Percentiles rank a stretch among this genome's conserved stretches.
Evolutionary conservation across 2,113 vertebrate genomes (phyloP).

Genomic region (Odontesthes bonariensis): DNA sequence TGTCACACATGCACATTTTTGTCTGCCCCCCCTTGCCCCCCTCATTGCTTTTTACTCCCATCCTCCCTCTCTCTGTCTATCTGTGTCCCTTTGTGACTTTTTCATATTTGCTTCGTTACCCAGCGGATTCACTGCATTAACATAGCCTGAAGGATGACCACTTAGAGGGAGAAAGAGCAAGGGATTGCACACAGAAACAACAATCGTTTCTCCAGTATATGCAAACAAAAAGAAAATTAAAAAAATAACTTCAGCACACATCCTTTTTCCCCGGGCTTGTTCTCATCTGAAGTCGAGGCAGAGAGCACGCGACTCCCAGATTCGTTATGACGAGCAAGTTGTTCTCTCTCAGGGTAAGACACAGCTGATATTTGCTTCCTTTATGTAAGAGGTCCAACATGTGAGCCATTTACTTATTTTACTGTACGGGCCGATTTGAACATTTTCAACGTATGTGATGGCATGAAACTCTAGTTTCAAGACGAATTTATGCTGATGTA

Average conservation of each 20-base stretch:
- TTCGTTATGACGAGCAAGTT: constrained; percentile 7
- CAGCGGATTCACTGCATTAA: constrained; percentile 52
- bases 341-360: constrained; percentile 4
- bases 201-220: constrained; percentile 22
- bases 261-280: constrained; percentile 26
- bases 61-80: constrained; percentile 6
- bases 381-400: neutral
- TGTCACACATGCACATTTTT: constrained; percentile 22
- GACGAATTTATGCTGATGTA: no score
- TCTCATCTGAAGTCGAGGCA: constrained; percentile 29
- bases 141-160: constrained; percentile 46
- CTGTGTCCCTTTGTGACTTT: constrained; percentile 46
- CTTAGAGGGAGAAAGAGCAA: neutral
- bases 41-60: neutral
- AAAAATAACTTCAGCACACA: constrained; percentile 30
- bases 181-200: constrained; percentile 15
- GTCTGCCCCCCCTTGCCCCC: neutral
- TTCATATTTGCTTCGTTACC: constrained; percentile 53
- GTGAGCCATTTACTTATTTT: neutral
- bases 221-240: constrained; percentile 26
- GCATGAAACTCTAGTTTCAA: neutral
- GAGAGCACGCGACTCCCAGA: constrained; percentile 10
- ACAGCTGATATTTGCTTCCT: neutral
- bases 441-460: neutral
- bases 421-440: no score